Evolutionary conservation across 2,797 vertebrate genomes (phyloP).

Genomic region (Manis javanica): DNA sequence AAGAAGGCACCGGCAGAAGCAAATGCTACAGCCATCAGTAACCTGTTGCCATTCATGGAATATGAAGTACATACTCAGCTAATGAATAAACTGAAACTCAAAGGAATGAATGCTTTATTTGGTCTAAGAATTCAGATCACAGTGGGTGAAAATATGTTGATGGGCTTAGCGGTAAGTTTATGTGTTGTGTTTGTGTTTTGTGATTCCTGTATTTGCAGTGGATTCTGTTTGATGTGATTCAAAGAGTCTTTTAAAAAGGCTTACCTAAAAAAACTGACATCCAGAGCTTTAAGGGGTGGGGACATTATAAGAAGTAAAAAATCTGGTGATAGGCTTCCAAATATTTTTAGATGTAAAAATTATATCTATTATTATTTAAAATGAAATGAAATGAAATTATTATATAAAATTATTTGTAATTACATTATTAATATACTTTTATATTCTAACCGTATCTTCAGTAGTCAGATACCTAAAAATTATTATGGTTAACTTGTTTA

Average conservation of each 20-base stretch:
- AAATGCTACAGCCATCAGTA: conserved; percentile 97
- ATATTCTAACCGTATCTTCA: not conserved
- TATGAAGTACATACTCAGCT: conserved; percentile 99
- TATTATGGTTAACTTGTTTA: not conserved
- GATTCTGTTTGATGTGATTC: not conserved
- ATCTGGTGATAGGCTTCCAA: not conserved
- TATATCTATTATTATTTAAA: not conserved
- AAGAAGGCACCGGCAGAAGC: conserved; percentile 98
- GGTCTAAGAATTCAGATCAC: conserved; percentile 97
- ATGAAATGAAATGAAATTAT: not conserved
- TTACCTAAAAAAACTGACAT: not conserved
- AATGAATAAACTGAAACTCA: conserved; percentile 98
- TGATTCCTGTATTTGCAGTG: not conserved
- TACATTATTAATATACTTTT: not conserved
- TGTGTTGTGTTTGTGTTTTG: not conserved
- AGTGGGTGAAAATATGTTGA: conserved; percentile 97
- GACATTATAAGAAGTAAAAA: not conserved
- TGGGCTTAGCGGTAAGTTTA: conserved; percentile 96
- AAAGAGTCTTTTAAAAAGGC: conserved; percentile 15
- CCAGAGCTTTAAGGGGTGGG: not conserved
- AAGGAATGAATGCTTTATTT: conserved; percentile 97
- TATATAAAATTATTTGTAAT: not conserved
- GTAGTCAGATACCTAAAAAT: not conserved
- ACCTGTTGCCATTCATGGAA: conserved; percentile 98
- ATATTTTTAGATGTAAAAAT: not conserved